These are phyloP conservation scores for Euwallacea fornicatus DNA, from an alignment of 1,140 invertebrate species.

Conservation along the genomic window DNA sequence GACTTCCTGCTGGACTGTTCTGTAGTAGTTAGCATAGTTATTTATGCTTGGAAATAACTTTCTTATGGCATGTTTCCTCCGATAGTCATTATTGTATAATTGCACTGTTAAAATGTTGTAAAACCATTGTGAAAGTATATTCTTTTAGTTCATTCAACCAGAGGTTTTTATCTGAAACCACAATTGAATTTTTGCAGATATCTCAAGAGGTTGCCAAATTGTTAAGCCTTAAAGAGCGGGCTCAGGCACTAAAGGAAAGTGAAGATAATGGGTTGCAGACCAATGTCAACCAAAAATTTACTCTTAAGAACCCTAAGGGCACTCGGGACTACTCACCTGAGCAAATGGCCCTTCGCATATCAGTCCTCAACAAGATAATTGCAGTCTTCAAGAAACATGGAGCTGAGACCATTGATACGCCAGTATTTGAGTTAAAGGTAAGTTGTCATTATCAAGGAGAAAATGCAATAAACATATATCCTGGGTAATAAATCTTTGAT, in stretches of 20 bases:
- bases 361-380: slow-evolving; percentile 87
- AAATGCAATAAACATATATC: too few relatives aligned
- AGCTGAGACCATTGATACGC: slow-evolving; percentile 98
- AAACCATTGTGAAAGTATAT: neutral
- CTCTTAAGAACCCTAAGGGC: slow-evolving; percentile 92
- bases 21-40: too few relatives aligned
- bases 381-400: slow-evolving; percentile 95
- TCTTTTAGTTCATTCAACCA: neutral
- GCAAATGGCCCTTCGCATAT: slow-evolving; percentile 91
- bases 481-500: too few relatives aligned
- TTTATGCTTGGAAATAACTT: too few relatives aligned
- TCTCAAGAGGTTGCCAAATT: slow-evolving; percentile 80
- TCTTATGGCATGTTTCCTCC: too few relatives aligned
- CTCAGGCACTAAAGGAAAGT: slow-evolving; percentile 56
- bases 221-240: slow-evolving; percentile 74
- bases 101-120: too few relatives aligned
- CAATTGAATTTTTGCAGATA: slow-evolving; percentile 60
- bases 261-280: slow-evolving; percentile 31
- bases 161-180: neutral
- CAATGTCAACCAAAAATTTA: slow-evolving; percentile 70
- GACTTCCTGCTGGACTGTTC: too few relatives aligned
- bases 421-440: slow-evolving; percentile 98
- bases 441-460: neutral
- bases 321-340: slow-evolving; percentile 93
- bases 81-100: too few relatives aligned